Evolutionary conservation across 1,140 invertebrate genomes (phyloP), one percentile per base, ranked within the genome.

Genomic region (Leptinotarsa defecta): DNA sequence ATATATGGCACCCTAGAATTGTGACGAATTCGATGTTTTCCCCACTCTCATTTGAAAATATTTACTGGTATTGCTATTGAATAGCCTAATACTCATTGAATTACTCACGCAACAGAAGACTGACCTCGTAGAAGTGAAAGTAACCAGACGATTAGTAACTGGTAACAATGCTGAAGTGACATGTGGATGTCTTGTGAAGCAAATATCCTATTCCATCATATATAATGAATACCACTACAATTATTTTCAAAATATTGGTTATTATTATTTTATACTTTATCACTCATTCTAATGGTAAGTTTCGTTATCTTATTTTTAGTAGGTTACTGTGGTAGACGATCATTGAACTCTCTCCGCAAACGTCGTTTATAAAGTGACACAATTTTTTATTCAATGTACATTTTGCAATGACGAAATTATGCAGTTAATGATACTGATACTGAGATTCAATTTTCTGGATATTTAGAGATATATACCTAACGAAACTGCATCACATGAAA

Each of bases 61-160:
- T 43, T 43, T 11, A 43, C 34, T 8, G 8, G 34, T 11, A 3
- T 43, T 43, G 34, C 34, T 43, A 43, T 43, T 43, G 8, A 11
- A 43, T 43, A 43, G 34, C 8, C 8, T 43, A 57, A 57, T 57
- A 19, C 52, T 57, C n/a, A 57, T 57, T 57, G 52, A 57, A 57
- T 57, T 57, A 57, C 52, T 57, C 52, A 57, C 17, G n/a, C 52
- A 57, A 19, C 15, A 2, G 17, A 17, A 15, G 52, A n/a, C 52
- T 57, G 52, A 19, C 52, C 52, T 57, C 52, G n/a, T 13, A 57
- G 52, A 57, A 57, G 52, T 57, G 52, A 57, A 57, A 57, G 52
- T 57, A 19, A 57, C 52, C 52, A 57, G 15, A 57, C 52, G 52
- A 19, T 57, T 57, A 57, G 52, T 57, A 17, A 19, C 15, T 57